Conservation (phyloP, 2,888 invertebrate species). For the Rotaria macrura region DNA sequence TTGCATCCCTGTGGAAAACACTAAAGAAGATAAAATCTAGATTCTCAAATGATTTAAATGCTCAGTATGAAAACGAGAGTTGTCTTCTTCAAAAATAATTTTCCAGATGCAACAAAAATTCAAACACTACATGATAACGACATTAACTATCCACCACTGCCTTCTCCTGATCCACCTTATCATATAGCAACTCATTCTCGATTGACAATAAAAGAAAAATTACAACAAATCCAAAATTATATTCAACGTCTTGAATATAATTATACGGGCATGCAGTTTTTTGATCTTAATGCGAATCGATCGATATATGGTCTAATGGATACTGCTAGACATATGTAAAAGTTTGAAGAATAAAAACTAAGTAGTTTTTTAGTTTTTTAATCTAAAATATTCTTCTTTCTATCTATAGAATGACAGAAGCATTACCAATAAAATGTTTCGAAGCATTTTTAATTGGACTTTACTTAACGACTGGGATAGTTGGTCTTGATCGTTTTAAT, state of each 20-base stretch:
- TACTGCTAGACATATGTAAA: slow-evolving; percentile 16
- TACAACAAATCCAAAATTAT: slow-evolving; percentile 31
- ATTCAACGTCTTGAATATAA: slow-evolving; percentile 30
- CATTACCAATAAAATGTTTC: slow-evolving; percentile 51
- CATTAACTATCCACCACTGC: not conserved
- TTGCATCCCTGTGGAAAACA: too few relatives aligned
- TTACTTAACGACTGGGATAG: slow-evolving; percentile 48
- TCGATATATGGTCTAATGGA: slow-evolving; percentile 46
- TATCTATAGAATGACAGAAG: slow-evolving; percentile 41
- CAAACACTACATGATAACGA: not conserved
- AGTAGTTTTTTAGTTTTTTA: not conserved
- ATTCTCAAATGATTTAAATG: too few relatives aligned
- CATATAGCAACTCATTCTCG: not conserved
- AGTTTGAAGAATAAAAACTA: not conserved
- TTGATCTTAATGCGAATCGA: slow-evolving; percentile 47
- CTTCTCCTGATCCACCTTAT: slow-evolving; percentile 19
- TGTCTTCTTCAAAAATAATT: too few relatives aligned
- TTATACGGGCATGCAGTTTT: slow-evolving; percentile 44
- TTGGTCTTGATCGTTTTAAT: slow-evolving; percentile 48
- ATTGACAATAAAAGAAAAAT: slow-evolving; percentile 21
- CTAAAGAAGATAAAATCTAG: too few relatives aligned
- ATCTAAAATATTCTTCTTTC: too few relatives aligned
- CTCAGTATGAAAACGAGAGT: too few relatives aligned
- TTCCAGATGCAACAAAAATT: slow-evolving; percentile 7
- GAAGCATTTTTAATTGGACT: slow-evolving; percentile 50